A percentile compares a stretch with the other conserved stretches of the same genome.
Evolutionary conservation across 2,113 vertebrate species (phyloP).

Genomic region (Alosa alosa): DNA sequence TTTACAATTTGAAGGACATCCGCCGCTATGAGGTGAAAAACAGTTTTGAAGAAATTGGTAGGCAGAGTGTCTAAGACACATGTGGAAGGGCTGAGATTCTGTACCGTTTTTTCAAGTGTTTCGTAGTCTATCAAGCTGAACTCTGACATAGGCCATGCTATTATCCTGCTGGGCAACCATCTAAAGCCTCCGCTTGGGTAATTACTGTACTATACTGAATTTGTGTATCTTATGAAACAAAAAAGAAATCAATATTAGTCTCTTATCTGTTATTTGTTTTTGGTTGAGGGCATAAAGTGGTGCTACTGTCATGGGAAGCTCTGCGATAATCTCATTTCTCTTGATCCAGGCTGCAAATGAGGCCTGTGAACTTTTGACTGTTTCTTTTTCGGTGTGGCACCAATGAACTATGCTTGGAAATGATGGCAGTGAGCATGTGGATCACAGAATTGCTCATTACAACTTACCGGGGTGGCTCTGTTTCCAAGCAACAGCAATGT

Average conservation of each 20-base stretch:
- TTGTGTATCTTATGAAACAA: not conserved
- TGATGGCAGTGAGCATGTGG: conserved; percentile 40
- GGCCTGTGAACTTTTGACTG: conserved; percentile 8
- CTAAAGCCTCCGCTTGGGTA: not conserved
- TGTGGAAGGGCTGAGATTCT: too few species aligned
- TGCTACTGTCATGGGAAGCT: not conserved
- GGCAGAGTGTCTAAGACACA: too few species aligned
- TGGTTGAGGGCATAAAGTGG: not conserved
- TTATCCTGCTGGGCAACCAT: not conserved
- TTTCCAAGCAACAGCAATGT: conserved; percentile 56
- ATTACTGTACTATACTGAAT: not conserved
- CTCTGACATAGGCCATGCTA: not conserved
- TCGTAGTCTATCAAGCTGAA: too few species aligned
- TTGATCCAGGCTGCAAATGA: not conserved
- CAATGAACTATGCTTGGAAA: conserved; percentile 30
- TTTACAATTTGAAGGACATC: too few species aligned
- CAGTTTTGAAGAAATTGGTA: too few species aligned
- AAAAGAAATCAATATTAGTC: not conserved
- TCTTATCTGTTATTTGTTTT: not conserved
- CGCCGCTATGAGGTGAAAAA: too few species aligned
- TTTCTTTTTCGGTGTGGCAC: conserved; percentile 16
- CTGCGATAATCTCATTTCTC: not conserved
- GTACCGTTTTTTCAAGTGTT: too few species aligned
- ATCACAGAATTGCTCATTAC: conserved; percentile 56
- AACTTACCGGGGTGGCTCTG: conserved; percentile 36